Conservation (phyloP, 2,797 vertebrate genomes). For the Oreonectes daqikongensis region DNA sequence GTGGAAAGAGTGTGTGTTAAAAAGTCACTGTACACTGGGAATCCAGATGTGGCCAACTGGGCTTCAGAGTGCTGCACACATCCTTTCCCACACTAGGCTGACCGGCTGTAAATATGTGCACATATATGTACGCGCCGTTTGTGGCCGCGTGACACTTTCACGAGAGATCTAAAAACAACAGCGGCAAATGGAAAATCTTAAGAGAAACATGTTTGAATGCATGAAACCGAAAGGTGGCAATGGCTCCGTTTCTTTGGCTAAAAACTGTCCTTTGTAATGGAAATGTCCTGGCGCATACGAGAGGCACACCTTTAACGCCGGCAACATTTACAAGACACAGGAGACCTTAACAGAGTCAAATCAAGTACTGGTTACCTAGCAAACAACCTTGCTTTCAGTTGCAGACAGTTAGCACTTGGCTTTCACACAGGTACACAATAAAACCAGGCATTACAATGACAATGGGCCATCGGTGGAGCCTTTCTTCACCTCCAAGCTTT, state of each 20-base stretch:
- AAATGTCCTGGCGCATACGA: constrained; percentile 41
- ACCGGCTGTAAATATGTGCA: constrained; percentile 18
- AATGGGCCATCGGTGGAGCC: constrained; percentile 35
- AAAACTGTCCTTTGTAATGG: constrained; percentile 53
- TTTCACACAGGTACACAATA: constrained; percentile 40
- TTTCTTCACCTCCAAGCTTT: constrained; percentile 16
- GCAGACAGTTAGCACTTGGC: constrained; percentile 30
- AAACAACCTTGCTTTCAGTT: constrained; percentile 39
- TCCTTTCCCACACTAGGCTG: constrained; percentile 51
- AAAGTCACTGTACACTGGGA: constrained; percentile 33
- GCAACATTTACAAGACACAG: constrained; percentile 55
- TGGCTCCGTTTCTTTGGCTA: constrained; percentile 10
- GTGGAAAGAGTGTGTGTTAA: constrained; percentile 7
- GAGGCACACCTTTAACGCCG: constrained; percentile 39
- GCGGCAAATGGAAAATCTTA: background rate
- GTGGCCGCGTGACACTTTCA: constrained; percentile 37
- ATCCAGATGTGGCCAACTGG: constrained; percentile 3
- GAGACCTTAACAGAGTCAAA: constrained; percentile 35
- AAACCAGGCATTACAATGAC: constrained; percentile 54
- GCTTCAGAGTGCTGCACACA: constrained; percentile 13
- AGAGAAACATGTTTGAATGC: no score
- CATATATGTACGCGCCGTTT: background rate
- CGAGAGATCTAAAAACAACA: constrained; percentile 40
- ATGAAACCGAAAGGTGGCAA: background rate
- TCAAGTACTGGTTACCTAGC: constrained; percentile 39